Evolutionary conservation across 1,140 invertebrate genomes (phyloP).

Genomic region (Anastrepha ludens): DNA sequence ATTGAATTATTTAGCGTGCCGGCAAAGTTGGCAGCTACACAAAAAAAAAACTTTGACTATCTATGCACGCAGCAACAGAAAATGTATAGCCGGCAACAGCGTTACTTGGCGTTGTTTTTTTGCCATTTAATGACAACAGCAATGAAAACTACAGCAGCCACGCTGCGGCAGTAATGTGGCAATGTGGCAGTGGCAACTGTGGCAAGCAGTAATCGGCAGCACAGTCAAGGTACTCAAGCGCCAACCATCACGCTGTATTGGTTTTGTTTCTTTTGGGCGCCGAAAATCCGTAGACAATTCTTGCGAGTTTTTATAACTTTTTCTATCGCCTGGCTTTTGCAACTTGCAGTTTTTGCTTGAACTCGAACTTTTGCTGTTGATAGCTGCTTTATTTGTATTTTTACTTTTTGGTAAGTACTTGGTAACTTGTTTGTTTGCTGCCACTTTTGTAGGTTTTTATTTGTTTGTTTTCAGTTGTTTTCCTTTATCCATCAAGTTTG

Average conservation of each 20-base stretch:
- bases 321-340: constrained; percentile 16
- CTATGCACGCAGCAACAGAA: background rate
- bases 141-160: background rate
- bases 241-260: background rate
- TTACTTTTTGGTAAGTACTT: background rate
- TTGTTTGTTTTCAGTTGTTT: background rate
- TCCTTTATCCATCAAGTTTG: background rate
- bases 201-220: background rate
- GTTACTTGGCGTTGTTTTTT: background rate
- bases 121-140: background rate
- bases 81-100: too few relatives aligned
- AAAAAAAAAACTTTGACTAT: background rate
- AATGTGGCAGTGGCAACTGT: background rate
- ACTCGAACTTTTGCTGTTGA: constrained; percentile 30
- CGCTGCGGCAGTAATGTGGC: background rate
- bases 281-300: background rate
- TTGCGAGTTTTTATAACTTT: background rate
- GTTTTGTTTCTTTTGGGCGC: constrained; percentile 30
- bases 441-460: background rate
- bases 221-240: constrained; percentile 41
- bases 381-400: background rate
- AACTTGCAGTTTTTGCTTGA: constrained; percentile 43
- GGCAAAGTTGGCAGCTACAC: background rate
- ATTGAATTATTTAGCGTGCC: constrained; percentile 13
- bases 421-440: background rate